phyloP scores from a whole-genome alignment of 2,888 invertebrate genomes.

The Terebella lapidaria region DNA sequence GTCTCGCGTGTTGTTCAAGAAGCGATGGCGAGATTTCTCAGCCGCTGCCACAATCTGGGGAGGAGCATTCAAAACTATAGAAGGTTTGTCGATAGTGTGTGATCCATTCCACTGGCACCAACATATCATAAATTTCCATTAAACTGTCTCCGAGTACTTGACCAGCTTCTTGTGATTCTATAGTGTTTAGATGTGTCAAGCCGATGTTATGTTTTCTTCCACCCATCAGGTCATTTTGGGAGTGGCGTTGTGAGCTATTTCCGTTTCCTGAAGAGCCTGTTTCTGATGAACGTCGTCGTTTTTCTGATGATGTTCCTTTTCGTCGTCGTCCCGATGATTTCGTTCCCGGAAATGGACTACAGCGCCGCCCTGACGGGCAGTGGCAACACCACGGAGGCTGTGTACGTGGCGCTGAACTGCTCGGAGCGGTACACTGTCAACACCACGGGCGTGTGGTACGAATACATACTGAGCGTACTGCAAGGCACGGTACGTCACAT shows the following conservation, averaged over 20 bases:
- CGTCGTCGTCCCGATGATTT: slow-evolving; percentile 35
- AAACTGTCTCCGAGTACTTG: not conserved
- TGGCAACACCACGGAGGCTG: not conserved
- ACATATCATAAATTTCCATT: not conserved
- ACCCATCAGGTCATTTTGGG: slow-evolving; percentile 65
- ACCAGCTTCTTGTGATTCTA: not conserved
- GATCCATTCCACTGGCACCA: not conserved
- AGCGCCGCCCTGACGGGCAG: not conserved
- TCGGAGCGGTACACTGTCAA: slow-evolving; percentile 2
- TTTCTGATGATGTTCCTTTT: slow-evolving; percentile 55
- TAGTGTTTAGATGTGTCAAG: too few relatives aligned
- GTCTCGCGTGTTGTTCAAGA: not conserved
- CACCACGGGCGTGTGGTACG: not conserved
- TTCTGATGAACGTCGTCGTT: slow-evolving; percentile 63
- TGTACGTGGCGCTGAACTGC: not conserved
- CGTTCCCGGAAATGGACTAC: not conserved
- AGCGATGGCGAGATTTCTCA: not conserved
- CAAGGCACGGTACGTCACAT: slow-evolving; percentile 8
- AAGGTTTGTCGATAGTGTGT: not conserved
- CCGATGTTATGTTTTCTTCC: too few relatives aligned
- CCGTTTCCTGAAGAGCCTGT: slow-evolving; percentile 67
- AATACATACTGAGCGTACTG: slow-evolving; percentile 4
- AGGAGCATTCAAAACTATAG: not conserved
- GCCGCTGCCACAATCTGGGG: not conserved
- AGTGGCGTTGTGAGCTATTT: slow-evolving; percentile 71